Base-by-base conservation (phyloP, 2,888 invertebrate species). In the Acanthosepion lycidas region DNA sequence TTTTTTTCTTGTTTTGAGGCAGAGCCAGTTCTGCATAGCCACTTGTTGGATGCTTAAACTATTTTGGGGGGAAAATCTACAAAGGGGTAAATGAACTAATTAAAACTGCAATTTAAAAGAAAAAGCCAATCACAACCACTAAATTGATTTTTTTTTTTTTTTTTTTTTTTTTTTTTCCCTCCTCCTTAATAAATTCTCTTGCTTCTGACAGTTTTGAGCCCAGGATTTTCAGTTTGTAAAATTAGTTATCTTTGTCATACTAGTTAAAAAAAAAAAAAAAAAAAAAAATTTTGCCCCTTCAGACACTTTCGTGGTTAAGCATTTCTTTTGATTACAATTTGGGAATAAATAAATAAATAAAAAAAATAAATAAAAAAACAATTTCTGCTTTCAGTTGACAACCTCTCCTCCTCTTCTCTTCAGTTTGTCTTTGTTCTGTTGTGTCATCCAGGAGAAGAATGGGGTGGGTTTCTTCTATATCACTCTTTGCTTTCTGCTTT, bases 1-100 rank as follows among this genome's bases (percentile, higher is more conserved):
- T 59, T 59, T 59, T 93, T 26, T 48, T 92, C 49, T 92, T 93
- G 49, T 93, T 49, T 93, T 51, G n/a, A 53, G 93, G 93, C 51
- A n/a, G 18, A 51, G 48, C 49, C 53, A 93, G 93, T 53, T 93
- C 93, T 93, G 53, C 51, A 51, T 18, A 51, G 20, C 23, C 0
- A 28, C 93, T 51, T 93, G 49, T 93, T 93, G 28, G 51, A 53
- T 51, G n/a, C n/a, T n/a, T n/a, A 93, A 51, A 92, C 51, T 33
- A n/a, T 33, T 78, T 78, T n/a, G n/a, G 18, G 78, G n/a, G 18
- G 12, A 33, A 78, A 78, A 78, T 78, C 78, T n/a, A 33, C n/a
- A 33, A 78, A 18, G n/a, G 18, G 15, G n/a, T 18, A n/a, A 78
- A 78, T 59, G 59, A 23, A 23, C 59, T 59, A 59, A 78, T n/a